These are phyloP conservation scores for Hyperoodon ampullatus DNA, from an alignment of 2,113 vertebrate genomes.

Conservation along the genomic window DNA sequence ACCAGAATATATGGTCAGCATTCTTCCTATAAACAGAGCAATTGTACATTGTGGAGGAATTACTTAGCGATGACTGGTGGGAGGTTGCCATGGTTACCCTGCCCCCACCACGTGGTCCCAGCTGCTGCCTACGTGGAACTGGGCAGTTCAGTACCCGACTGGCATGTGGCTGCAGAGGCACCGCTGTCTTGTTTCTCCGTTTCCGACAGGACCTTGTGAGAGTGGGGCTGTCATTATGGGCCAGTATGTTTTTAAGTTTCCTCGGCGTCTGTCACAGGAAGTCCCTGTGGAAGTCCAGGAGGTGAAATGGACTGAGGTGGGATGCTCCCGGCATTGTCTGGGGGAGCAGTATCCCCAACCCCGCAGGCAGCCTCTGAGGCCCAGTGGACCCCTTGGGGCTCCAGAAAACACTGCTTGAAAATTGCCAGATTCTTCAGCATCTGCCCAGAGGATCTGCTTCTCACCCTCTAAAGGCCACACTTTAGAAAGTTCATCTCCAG, in stretches of 20 bases:
- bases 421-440: rapidly evolving
- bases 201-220: background rate
- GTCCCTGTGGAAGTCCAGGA: rapidly evolving
- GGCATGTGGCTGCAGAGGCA: background rate
- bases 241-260: rapidly evolving
- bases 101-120: constrained; percentile 21
- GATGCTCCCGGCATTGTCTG: rapidly evolving
- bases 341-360: rapidly evolving
- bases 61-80: background rate
- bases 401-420: too few species aligned
- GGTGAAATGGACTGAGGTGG: rapidly evolving
- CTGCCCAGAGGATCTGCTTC: rapidly evolving
- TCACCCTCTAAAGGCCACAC: rapidly evolving
- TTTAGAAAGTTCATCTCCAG: rapidly evolving
- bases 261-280: background rate
- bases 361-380: background rate
- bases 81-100: constrained; percentile 53
- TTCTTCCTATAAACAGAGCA: constrained; percentile 77
- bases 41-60: constrained; percentile 58
- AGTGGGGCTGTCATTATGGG: rapidly evolving
- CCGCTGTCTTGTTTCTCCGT: rapidly evolving
- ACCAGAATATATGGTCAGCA: constrained; percentile 70
- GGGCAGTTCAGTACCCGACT: background rate
- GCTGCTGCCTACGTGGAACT: constrained; percentile 11
- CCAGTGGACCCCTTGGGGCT: rapidly evolving